Evolutionary conservation across 2,797 vertebrate genomes (phyloP), one percentile per base, ranked within the genome.

Genomic region (Poecile montanus): DNA sequence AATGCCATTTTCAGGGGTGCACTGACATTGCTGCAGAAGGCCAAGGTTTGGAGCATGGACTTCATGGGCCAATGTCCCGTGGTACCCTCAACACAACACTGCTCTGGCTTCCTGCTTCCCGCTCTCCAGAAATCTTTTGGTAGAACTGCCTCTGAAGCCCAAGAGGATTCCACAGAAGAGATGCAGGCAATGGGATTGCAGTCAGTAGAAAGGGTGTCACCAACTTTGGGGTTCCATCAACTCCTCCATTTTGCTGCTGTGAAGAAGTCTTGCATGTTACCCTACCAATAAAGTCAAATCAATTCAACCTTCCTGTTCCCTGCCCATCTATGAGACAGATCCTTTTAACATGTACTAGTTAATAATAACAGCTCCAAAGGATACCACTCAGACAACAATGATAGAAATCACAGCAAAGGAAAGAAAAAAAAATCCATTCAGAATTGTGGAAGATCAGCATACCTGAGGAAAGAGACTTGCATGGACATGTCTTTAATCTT

Each of bases 401-500:
- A 74, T 25, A 74, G 57, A 87, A 94, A 71, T 26, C 27, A 54
- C 0, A 3, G 66, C 45, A 22, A 70, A 84, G 44, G 75, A 25
- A 61, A 53, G 65, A 12, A 61, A 56, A 81, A 81, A 66, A 61
- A 63, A 34, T 13, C 27, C 1, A 0, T 30, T 60, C 50, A 30
- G 45, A 73, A 62, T 2, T 57, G 70, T 23, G 40, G 93, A 58
- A 58, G 70, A 95, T 66, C 85, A 88, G 88, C 82, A 70, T 17
- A 84, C 70, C 79, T 70, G 85, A 65, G 54, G 44, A 74, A 57
- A 76, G 91, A 95, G 62, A 48, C 85, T 88, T 66, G n/a, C 91
- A 21, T 32, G 54, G 94, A 77, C 76, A 17, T 16, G 60, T 73
- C 92, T 96, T 95, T 93, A 95, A 97, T 95, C 92, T 95, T 88